phyloP scores from a whole-genome alignment of 2,113 vertebrate genomes.

The Sphaerodactylus townsendi region DNA sequence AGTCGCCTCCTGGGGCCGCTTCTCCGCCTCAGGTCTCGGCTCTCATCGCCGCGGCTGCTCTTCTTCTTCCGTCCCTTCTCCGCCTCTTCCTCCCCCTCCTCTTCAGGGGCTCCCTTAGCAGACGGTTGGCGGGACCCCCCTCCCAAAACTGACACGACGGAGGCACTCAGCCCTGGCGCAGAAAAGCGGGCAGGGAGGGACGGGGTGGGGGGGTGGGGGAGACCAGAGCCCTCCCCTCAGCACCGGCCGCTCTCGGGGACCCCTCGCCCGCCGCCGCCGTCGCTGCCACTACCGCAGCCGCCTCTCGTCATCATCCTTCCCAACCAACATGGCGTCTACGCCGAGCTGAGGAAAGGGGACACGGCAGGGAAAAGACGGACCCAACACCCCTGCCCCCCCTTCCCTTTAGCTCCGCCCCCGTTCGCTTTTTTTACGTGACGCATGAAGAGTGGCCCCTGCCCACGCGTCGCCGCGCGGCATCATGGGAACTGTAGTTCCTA shows the following conservation, averaged over 20 bases:
- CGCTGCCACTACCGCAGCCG: constrained; percentile 49
- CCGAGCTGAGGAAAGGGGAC: constrained; percentile 43
- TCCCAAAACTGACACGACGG: background rate
- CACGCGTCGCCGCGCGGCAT: background rate
- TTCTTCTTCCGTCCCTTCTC: background rate
- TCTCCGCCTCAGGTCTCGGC: constrained; percentile 53
- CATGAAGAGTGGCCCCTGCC: background rate
- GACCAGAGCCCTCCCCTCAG: constrained; percentile 27
- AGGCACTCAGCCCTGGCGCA: background rate
- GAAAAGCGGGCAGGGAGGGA: background rate
- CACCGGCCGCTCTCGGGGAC: background rate
- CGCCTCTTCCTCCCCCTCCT: constrained; percentile 26
- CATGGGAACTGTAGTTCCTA: constrained; percentile 41
- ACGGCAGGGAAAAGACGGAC: constrained; percentile 24
- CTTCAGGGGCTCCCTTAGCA: constrained; percentile 24
- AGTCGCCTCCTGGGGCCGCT: constrained; percentile 26
- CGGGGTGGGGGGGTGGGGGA: constrained; percentile 30
- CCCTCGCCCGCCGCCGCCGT: constrained; percentile 36
- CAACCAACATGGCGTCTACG: constrained; percentile 75
- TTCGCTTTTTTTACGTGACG: background rate
- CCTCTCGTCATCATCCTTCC: constrained; percentile 72
- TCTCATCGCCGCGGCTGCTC: constrained; percentile 36
- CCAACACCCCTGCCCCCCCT: background rate
- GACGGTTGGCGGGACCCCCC: background rate
- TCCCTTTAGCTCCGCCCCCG: background rate